Evolutionary conservation across 2,113 vertebrate species (phyloP), one percentile per base, ranked within the genome.

Genomic region (Xiphophorus couchianus): DNA sequence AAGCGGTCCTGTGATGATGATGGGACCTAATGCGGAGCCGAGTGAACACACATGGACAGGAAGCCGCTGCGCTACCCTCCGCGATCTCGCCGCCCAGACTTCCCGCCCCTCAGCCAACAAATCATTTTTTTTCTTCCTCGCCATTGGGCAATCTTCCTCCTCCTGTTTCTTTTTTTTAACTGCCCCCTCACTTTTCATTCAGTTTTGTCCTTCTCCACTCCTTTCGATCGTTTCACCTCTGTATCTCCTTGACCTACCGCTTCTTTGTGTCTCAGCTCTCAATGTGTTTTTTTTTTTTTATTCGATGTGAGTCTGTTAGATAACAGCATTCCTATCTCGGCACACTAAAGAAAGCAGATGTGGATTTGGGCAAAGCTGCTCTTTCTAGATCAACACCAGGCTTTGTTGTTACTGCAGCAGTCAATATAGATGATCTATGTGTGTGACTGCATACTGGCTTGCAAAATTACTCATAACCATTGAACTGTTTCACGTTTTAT

Each of bases 281-380:
- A 80, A 74, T 77, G 37, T 71, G 11, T 29, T 62, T 85, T 28
- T 28, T 28, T 28, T 28, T 28, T 28, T 64, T 48, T 62, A 54
- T 71, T 31, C 28, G 66, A 29, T 69, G 67, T 68, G 9, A 31
- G 51, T 61, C 3, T 69, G 79, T 90, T 90, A 84, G 82, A 82
- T 91, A 92, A 93, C 80, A 82, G 80, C 91, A 94, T 94, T 94
- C 90, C 90, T 88, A 79, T 84, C 86, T 74, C 86, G 87, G 89
- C 75, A 72, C 80, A 85, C 88, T 85, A 77, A 83, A 91, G 86
- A 91, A 83, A 88, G 87, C 89, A 91, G 86, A 90, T 88, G 85
- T 88, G 85, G 78, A 93, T 82, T 78, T 89, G 80, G 79, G 89
- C 88, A 90, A 90, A 90, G 83, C 84, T 77, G 70, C 71, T 79